phyloP scores from a whole-genome alignment of 1,140 invertebrate species.

The Drosophila suzukii region DNA sequence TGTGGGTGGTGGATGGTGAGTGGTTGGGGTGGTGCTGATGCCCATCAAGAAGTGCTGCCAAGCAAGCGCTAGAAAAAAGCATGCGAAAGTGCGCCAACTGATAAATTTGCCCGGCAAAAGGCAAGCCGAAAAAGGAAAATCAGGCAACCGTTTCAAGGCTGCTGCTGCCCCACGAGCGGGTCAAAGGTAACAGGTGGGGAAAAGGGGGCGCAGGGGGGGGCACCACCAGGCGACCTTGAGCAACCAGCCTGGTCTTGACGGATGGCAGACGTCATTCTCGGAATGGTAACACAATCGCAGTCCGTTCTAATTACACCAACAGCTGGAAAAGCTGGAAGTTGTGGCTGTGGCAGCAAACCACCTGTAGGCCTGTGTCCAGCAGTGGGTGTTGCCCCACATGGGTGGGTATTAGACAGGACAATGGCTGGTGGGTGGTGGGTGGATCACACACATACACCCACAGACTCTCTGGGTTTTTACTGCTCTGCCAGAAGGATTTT shows the following conservation, averaged over 20 bases:
- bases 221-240: slow-evolving; percentile 45
- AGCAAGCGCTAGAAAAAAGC: slow-evolving; percentile 64
- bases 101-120: slow-evolving; percentile 55
- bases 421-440: background rate
- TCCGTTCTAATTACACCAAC: slow-evolving; percentile 34
- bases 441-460: background rate
- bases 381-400: slow-evolving; percentile 16
- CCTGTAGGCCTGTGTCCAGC: slow-evolving; percentile 48
- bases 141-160: slow-evolving; percentile 34
- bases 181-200: slow-evolving; percentile 28
- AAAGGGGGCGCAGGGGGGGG: background rate
- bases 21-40: too few species aligned
- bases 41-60: slow-evolving; percentile 30
- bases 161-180: background rate
- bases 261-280: slow-evolving; percentile 35
- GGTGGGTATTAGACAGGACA: slow-evolving; percentile 15
- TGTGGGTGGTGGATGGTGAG: background rate
- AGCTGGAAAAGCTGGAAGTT: slow-evolving; percentile 4
- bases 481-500: slow-evolving; percentile 58
- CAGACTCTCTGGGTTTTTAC: slow-evolving; percentile 7
- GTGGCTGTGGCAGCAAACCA: slow-evolving; percentile 37
- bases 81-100: slow-evolving; percentile 59
- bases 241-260: slow-evolving; percentile 7
- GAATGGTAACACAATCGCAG: slow-evolving; percentile 11
- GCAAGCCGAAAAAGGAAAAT: slow-evolving; percentile 10